A percentile compares a stretch with the other conserved stretches of the same genome.
phyloP scores from a whole-genome alignment of 1,140 invertebrate genomes.

The Agraylea sexmaculata region DNA sequence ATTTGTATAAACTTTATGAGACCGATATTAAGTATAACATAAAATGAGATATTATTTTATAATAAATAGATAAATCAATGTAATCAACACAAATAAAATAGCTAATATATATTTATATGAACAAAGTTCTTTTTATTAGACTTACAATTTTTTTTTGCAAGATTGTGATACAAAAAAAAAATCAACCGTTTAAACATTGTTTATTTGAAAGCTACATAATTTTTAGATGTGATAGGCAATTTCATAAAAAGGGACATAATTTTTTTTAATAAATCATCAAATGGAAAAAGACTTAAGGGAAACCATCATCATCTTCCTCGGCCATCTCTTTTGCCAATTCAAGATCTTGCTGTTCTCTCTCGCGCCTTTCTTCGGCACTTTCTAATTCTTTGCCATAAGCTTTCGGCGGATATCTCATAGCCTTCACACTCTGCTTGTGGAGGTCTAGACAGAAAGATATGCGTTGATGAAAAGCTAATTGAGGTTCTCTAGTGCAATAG shows the following conservation, averaged over 20 bases:
- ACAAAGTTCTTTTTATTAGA: no score
- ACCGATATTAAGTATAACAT: no score
- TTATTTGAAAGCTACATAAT: no score
- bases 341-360: constrained; percentile 93
- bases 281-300: constrained; percentile 33
- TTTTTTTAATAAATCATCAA: neutral
- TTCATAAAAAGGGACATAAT: neutral
- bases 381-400: constrained; percentile 97
- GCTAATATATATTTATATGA: no score
- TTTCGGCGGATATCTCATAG: constrained; percentile 98
- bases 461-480: constrained; percentile 93
- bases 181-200: no score
- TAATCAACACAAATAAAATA: no score
- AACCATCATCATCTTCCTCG: constrained; percentile 94
- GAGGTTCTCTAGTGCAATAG: constrained; percentile 94
- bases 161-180: no score
- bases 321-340: constrained; percentile 98
- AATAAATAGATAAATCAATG: no score
- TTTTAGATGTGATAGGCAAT: no score
- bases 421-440: constrained; percentile 96
- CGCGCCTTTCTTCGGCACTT: constrained; percentile 90
- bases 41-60: no score
- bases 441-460: constrained; percentile 96
- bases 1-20: no score
- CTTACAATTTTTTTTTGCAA: no score